Conservation (phyloP, 92 coral and sea anemone genomes). For the Phymanthus crucifer region DNA sequence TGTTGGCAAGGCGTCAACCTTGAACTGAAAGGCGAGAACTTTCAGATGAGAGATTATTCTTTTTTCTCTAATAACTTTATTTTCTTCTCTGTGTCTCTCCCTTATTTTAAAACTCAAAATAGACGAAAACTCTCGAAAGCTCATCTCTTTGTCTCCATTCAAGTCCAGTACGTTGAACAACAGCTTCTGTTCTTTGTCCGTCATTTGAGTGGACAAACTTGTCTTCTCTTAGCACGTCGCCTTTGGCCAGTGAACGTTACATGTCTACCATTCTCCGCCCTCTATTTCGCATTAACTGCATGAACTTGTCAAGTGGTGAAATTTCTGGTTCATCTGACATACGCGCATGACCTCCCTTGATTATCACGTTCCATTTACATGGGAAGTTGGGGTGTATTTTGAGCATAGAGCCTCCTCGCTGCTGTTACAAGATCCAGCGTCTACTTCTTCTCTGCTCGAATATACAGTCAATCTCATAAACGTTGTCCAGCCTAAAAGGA, state of each 20-base stretch:
- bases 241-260: constrained; percentile 40
- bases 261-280: constrained; percentile 66
- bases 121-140: constrained; percentile 56
- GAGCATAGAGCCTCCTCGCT: constrained; percentile 53
- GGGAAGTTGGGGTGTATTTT: constrained; percentile 52
- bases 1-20: too few species aligned
- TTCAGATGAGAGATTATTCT: background rate
- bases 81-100: constrained; percentile 23
- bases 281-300: constrained; percentile 37
- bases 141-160: constrained; percentile 48
- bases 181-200: constrained; percentile 33
- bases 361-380: constrained; percentile 53
- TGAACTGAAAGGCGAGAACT: too few species aligned
- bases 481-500: too few species aligned
- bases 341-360: constrained; percentile 49
- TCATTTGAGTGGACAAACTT: constrained; percentile 54
- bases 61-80: background rate
- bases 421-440: too few species aligned
- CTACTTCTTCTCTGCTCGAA: too few species aligned
- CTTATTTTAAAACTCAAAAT: constrained; percentile 28
- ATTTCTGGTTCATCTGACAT: constrained; percentile 22
- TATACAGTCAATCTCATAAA: too few species aligned
- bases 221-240: constrained; percentile 31
- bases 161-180: constrained; percentile 52
- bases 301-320: constrained; percentile 54